Conservation (phyloP, 1,140 invertebrate species). For the Drosophila elegans region DNA sequence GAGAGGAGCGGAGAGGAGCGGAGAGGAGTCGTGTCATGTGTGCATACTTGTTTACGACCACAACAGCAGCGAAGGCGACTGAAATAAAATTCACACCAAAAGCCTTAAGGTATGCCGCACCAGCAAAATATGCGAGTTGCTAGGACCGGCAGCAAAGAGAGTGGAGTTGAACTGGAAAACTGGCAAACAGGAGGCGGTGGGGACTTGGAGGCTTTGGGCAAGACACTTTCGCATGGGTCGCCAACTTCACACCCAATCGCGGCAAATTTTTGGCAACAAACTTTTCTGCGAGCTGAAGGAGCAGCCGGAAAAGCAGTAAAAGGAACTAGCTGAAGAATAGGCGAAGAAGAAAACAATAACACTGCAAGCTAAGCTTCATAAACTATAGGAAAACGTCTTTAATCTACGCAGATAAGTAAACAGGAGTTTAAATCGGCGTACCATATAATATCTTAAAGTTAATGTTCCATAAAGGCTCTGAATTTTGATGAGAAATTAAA, state of each 20-base stretch:
- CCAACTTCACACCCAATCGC: conserved; percentile 79
- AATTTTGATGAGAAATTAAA: no score
- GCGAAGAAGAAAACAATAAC: conserved; percentile 7
- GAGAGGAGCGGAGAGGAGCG: background rate
- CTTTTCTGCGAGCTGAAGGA: conserved; percentile 48
- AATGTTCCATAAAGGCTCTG: no score
- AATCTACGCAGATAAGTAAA: no score
- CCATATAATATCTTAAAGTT: no score
- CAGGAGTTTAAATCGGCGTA: no score
- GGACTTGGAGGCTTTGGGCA: conserved; percentile 3
- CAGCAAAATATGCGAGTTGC: conserved; percentile 73
- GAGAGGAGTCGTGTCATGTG: background rate
- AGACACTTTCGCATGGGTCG: conserved; percentile 39
- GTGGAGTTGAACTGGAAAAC: conserved; percentile 21
- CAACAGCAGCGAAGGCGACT: conserved; percentile 62
- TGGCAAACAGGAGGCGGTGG: conserved; percentile 11
- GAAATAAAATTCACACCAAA: conserved; percentile 75
- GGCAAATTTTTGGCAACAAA: conserved; percentile 82
- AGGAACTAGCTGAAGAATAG: conserved; percentile 30
- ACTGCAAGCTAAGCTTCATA: background rate
- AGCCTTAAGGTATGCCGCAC: conserved; percentile 79
- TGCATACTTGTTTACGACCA: conserved; percentile 65
- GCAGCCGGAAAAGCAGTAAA: conserved; percentile 36
- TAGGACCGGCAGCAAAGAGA: conserved; percentile 36
- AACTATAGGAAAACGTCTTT: no score